Evolutionary conservation across 2,797 vertebrate species (phyloP).

Genomic region (Tadarida brasiliensis): DNA sequence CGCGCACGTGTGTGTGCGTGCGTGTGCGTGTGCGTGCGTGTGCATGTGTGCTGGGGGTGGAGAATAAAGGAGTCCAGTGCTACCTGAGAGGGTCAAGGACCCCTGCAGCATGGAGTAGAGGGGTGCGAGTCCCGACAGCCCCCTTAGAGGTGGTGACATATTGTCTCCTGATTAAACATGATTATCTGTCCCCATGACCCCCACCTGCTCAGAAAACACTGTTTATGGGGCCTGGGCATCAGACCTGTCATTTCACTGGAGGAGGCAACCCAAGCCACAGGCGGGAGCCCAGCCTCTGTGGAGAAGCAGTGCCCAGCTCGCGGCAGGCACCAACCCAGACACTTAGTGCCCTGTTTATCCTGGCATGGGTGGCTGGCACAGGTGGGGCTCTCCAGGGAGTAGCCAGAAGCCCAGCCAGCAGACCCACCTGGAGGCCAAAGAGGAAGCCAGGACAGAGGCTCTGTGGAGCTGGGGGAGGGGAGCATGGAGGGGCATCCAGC

Average conservation of each 20-base stretch:
- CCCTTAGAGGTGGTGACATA: not conserved
- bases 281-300: not conserved
- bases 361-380: conserved; percentile 78
- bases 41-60: no score
- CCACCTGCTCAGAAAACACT: conserved; percentile 54
- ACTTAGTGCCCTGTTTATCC: conserved; percentile 81
- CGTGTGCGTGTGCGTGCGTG: not conserved
- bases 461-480: not conserved
- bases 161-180: not conserved
- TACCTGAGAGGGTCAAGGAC: not conserved
- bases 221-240: conserved; percentile 46
- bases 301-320: conserved; percentile 55
- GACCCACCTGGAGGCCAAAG: conserved; percentile 68
- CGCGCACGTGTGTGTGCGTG: not conserved
- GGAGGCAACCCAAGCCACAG: conserved; percentile 41
- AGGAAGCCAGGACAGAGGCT: not conserved
- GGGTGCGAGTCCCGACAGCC: not conserved
- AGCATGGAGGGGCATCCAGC: not conserved
- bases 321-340: conserved; percentile 73
- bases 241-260: conserved; percentile 69
- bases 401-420: conserved; percentile 19
- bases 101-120: not conserved
- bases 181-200: not conserved
- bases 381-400: conserved; percentile 77
- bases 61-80: not conserved